Conservation (phyloP, 2,888 invertebrate species). For the Dasypogon diadema region DNA sequence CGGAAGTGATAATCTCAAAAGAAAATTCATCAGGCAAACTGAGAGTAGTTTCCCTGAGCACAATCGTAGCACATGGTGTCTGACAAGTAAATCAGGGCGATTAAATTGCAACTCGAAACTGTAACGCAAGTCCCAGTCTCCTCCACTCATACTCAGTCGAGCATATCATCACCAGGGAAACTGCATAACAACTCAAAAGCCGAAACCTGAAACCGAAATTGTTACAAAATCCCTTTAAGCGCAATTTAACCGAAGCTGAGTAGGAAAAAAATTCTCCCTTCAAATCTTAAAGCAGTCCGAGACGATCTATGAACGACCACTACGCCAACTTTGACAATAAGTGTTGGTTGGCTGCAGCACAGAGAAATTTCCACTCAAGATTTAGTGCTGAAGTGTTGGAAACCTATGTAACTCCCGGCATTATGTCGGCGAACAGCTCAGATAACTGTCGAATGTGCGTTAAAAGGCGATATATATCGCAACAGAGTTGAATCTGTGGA, state of each 20-base stretch:
- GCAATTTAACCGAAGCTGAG: background rate
- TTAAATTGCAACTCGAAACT: constrained; percentile 7
- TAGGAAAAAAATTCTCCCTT: constrained; percentile 1
- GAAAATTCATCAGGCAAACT: background rate
- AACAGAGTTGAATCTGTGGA: no score
- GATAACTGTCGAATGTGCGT: constrained; percentile 7
- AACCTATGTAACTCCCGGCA: constrained; percentile 19
- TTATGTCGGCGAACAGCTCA: constrained; percentile 22
- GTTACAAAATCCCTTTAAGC: constrained; percentile 27
- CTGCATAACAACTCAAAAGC: background rate
- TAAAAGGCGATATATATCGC: constrained; percentile 4
- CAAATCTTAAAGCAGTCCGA: background rate
- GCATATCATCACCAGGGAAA: background rate
- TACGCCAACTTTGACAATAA: no score
- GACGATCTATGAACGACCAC: background rate
- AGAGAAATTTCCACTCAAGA: no score
- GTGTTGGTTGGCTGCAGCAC: no score
- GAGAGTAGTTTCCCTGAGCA: background rate
- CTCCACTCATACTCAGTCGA: background rate
- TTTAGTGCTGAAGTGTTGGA: background rate
- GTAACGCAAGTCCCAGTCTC: background rate
- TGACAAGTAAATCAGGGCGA: background rate
- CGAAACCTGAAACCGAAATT: constrained; percentile 20
- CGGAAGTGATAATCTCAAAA: constrained; percentile 14
- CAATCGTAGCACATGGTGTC: background rate